Conservation (phyloP, 2,113 vertebrate genomes). For the Caloenas nicobarica region DNA sequence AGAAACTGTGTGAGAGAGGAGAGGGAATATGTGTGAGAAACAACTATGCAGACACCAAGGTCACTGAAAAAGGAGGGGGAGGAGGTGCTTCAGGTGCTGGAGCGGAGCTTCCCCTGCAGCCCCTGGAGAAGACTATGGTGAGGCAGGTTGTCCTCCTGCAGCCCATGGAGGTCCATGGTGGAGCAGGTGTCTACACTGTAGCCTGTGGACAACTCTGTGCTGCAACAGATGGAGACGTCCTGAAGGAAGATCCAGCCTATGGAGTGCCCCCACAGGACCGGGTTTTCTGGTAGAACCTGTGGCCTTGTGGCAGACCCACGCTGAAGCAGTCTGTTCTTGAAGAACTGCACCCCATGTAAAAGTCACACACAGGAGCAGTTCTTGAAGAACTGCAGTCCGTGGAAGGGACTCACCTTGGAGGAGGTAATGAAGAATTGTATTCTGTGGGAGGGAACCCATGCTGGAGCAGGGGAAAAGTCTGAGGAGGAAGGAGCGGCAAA, state of each 20-base stretch:
- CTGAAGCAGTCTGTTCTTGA: not conserved
- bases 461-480: too few relatives aligned
- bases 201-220: not conserved
- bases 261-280: too few relatives aligned
- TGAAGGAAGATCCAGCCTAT: not conserved
- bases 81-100: rapidly evolving
- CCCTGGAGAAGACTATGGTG: not conserved
- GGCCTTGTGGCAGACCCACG: rapidly evolving
- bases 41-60: not conserved
- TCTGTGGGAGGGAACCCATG: too few relatives aligned
- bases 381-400: not conserved
- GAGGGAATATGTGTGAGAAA: not conserved
- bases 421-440: not conserved
- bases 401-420: not conserved
- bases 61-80: not conserved
- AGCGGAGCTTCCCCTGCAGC: not conserved
- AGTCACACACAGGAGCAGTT: too few relatives aligned
- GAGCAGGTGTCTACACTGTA: not conserved
- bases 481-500: too few relatives aligned
- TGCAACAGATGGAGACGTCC: not conserved
- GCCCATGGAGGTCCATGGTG: not conserved
- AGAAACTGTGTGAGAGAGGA: not conserved
- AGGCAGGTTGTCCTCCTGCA: not conserved
- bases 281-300: not conserved
- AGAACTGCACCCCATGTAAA: too few relatives aligned